Percentiles rank a stretch among this genome's conserved stretches.
Conservation (phyloP, 2,797 vertebrate species). For the Periparus ater region DNA sequence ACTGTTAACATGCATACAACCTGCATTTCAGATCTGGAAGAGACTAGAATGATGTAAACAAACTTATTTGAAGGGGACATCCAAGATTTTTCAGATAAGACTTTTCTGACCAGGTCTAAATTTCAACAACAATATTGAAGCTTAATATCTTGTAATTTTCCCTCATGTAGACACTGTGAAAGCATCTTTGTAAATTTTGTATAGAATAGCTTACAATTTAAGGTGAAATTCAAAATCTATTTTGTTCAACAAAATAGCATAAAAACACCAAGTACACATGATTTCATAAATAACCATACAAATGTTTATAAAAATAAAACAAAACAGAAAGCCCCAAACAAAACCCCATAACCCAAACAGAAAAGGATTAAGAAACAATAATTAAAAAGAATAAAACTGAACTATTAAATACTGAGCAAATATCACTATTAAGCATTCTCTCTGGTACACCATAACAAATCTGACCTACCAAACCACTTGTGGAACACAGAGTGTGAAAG, state of each 20-base stretch:
- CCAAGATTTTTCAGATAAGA: not conserved
- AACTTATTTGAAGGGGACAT: not conserved
- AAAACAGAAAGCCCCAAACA: not conserved
- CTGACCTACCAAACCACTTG: not conserved
- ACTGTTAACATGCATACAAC: not conserved
- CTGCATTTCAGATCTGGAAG: not conserved
- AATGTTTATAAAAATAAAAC: not conserved
- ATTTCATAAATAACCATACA: not conserved
- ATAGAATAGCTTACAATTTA: not conserved
- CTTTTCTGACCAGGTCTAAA: not conserved
- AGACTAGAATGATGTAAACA: not conserved
- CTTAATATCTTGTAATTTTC: not conserved
- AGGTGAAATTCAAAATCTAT: not conserved
- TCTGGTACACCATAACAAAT: conserved; percentile 12
- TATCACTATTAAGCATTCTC: not conserved
- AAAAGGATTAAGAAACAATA: not conserved
- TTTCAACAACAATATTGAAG: not conserved
- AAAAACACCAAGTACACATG: not conserved
- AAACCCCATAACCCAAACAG: not conserved
- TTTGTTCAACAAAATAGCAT: not conserved
- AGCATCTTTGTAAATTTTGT: not conserved
- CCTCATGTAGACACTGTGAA: not conserved
- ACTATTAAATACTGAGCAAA: not conserved
- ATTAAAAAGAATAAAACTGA: conserved; percentile 23
- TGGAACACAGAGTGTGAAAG: not conserved